phyloP scores from a whole-genome alignment of 1,140 invertebrate genomes.

The Pectinophora gossypiella region DNA sequence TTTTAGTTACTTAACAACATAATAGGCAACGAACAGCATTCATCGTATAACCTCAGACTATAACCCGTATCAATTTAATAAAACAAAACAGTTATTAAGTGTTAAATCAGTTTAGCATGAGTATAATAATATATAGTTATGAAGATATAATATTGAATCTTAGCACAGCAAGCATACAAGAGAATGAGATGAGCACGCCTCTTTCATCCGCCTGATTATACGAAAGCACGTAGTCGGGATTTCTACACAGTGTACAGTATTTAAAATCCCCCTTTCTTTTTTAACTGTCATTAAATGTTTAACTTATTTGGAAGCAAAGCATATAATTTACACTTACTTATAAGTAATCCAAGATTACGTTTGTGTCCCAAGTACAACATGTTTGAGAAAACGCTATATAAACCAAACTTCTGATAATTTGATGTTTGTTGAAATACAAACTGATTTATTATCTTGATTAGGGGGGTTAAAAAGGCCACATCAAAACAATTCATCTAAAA shows the following conservation, averaged over 20 bases:
- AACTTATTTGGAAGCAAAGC: too few species aligned
- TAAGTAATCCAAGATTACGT: too few species aligned
- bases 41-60: neutral
- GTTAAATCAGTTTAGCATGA: constrained; percentile 13
- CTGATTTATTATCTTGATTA: too few species aligned
- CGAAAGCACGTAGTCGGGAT: constrained; percentile 60
- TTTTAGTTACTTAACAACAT: neutral
- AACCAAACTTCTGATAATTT: too few species aligned
- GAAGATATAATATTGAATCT: constrained; percentile 25
- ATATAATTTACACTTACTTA: too few species aligned
- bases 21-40: neutral
- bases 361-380: too few species aligned
- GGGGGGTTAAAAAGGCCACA: too few species aligned
- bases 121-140: constrained; percentile 17
- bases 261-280: constrained; percentile 17
- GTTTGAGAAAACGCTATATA: too few species aligned
- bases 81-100: neutral
- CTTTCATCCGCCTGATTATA: constrained; percentile 61
- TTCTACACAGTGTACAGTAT: constrained; percentile 36
- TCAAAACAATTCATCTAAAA: too few species aligned
- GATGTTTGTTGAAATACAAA: too few species aligned
- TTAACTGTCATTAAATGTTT: too few species aligned
- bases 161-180: constrained; percentile 22
- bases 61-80: neutral
- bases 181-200: constrained; percentile 52